phyloP scores from a whole-genome alignment of 2,113 vertebrate genomes.

The Amblyornis subalaris region DNA sequence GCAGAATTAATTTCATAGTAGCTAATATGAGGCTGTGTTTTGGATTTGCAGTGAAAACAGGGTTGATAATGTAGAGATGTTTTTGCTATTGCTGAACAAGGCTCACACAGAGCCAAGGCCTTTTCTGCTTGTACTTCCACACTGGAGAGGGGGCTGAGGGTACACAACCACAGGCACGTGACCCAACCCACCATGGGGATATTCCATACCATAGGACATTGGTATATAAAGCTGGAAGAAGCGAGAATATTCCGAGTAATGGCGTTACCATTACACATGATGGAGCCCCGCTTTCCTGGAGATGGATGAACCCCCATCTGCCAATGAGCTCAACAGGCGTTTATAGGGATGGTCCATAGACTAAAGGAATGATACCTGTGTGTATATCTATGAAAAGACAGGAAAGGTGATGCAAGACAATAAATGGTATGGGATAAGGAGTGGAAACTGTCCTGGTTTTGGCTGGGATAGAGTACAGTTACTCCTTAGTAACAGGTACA shows the following conservation, averaged over 20 bases:
- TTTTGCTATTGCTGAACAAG: neutral
- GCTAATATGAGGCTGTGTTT: neutral
- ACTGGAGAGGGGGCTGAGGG: fast-evolving
- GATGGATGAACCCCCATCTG: neutral
- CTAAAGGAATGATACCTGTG: neutral
- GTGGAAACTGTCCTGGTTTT: neutral
- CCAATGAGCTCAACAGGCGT: fast-evolving
- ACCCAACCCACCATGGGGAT: fast-evolving
- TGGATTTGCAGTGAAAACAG: neutral
- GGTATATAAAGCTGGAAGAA: neutral
- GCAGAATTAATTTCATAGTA: neutral
- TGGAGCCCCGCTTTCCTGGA: neutral
- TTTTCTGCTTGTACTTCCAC: neutral
- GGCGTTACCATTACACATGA: neutral
- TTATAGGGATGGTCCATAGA: neutral
- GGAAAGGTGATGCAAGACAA: neutral
- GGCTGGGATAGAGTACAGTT: neutral
- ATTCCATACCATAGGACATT: neutral
- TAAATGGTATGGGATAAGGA: neutral
- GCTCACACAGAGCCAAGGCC: neutral
- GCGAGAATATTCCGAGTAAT: neutral
- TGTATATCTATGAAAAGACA: neutral
- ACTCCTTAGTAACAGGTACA: neutral
- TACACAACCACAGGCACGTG: no score
- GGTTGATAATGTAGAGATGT: neutral